Evolutionary conservation across 2,888 invertebrate species (phyloP).

Genomic region (Eupithecia vulgata): DNA sequence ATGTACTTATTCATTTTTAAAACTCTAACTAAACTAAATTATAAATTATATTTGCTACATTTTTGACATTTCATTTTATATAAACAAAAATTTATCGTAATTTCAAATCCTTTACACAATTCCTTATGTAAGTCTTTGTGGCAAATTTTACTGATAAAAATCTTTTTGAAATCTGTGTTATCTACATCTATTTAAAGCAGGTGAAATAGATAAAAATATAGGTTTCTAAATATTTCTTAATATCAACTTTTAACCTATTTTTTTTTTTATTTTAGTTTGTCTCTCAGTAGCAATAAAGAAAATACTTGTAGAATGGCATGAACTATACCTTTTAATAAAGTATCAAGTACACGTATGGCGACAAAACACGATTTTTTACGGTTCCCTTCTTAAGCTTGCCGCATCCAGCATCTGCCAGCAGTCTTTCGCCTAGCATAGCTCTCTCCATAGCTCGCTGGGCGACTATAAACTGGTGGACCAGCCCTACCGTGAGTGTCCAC

Average conservation of each 20-base stretch:
- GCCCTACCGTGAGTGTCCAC: too few relatives aligned
- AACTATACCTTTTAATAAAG: too few relatives aligned
- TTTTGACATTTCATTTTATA: conserved; percentile 34
- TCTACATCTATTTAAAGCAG: conserved; percentile 15
- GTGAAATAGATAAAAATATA: conserved; percentile 17
- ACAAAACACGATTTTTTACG: too few relatives aligned
- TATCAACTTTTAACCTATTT: conserved; percentile 5
- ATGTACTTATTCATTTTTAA: conserved; percentile 48
- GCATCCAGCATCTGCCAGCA: too few relatives aligned
- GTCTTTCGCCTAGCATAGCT: too few relatives aligned
- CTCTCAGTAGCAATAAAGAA: background rate
- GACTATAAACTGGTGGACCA: too few relatives aligned
- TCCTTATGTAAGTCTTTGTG: conserved; percentile 30
- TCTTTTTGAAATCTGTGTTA: conserved; percentile 30
- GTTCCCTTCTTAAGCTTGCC: too few relatives aligned
- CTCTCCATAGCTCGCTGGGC: too few relatives aligned
- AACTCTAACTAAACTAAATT: conserved; percentile 29
- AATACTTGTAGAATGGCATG: background rate
- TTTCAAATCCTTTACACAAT: conserved; percentile 36
- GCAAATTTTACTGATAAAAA: conserved; percentile 7
- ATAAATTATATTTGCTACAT: conserved; percentile 37
- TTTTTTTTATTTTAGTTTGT: background rate
- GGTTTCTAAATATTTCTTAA: conserved; percentile 19
- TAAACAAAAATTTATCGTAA: conserved; percentile 35
- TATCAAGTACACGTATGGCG: too few relatives aligned